A percentile compares a stretch with the other conserved stretches of the same genome.
Conservation (phyloP, 2,113 vertebrate genomes). For the Drymodes brunneopygia region DNA sequence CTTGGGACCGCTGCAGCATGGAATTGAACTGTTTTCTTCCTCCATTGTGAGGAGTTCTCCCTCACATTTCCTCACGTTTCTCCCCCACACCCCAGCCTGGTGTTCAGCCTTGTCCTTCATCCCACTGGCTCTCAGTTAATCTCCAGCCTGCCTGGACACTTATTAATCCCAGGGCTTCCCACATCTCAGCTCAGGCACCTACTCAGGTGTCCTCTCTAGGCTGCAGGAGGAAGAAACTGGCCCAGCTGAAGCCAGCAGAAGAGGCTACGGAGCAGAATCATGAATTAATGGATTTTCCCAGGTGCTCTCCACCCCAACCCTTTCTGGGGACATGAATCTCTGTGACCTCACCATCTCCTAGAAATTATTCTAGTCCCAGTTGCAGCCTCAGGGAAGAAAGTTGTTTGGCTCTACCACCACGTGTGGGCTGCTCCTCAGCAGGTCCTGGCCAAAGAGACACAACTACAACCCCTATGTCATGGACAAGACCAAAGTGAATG, state of each 20-base stretch:
- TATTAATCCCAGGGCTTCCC: not conserved
- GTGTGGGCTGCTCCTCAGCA: not conserved
- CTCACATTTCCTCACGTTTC: not conserved
- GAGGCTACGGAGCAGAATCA: rapidly evolving
- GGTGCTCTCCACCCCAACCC: not conserved
- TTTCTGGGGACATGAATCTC: not conserved
- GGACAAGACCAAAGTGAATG: not conserved
- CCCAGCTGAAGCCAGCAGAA: not conserved
- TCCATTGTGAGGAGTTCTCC: not conserved
- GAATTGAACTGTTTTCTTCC: not conserved
- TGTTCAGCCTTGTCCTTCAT: not conserved
- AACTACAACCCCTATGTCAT: not conserved
- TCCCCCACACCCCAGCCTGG: not conserved
- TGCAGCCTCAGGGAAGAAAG: not conserved
- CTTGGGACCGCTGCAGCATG: not conserved
- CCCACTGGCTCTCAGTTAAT: not conserved
- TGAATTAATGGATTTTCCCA: not conserved
- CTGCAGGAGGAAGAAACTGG: not conserved
- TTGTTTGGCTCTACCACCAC: not conserved
- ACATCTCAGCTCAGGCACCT: not conserved
- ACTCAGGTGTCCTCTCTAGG: not conserved
- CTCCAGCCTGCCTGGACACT: not conserved
- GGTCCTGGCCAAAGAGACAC: not conserved
- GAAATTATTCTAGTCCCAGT: not conserved
- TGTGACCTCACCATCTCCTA: not conserved